These are phyloP conservation scores for Anoura caudifer DNA, from an alignment of 2,113 vertebrate species.

Conservation along the genomic window DNA sequence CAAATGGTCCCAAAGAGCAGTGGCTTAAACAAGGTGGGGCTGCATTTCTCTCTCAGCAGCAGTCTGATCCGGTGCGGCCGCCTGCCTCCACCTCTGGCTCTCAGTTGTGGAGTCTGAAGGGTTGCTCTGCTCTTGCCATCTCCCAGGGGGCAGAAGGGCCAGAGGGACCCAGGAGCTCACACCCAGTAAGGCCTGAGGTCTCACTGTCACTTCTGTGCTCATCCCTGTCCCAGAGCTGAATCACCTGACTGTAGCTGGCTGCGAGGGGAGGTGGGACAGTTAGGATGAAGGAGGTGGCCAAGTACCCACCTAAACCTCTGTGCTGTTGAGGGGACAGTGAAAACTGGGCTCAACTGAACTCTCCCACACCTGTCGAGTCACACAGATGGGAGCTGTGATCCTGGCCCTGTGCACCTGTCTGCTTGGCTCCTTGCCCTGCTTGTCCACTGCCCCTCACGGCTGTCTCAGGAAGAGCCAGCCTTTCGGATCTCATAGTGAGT, in stretches of 20 bases:
- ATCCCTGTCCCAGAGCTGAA: neutral
- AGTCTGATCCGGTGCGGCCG: too few relatives aligned
- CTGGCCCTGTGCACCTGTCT: neutral
- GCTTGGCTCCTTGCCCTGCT: neutral
- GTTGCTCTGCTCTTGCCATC: neutral
- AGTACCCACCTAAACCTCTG: neutral
- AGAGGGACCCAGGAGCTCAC: neutral
- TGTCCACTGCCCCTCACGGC: accelerated
- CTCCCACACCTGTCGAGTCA: too few relatives aligned
- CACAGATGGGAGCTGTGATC: neutral
- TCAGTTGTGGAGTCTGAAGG: neutral
- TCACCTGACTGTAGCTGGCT: neutral
- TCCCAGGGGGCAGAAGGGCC: neutral
- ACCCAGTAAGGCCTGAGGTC: neutral
- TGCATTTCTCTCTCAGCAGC: neutral
- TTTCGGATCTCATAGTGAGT: neutral
- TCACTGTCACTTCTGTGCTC: neutral
- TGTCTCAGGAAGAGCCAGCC: neutral
- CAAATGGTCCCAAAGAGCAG: too few relatives aligned
- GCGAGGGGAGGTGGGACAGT: neutral
- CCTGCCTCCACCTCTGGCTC: neutral
- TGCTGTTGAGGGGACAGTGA: neutral
- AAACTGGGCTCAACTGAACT: neutral
- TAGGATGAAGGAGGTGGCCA: neutral
- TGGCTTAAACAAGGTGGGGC: neutral